Conservation (phyloP, 2,113 vertebrate species). For the Brienomyrus brachyistius region DNA sequence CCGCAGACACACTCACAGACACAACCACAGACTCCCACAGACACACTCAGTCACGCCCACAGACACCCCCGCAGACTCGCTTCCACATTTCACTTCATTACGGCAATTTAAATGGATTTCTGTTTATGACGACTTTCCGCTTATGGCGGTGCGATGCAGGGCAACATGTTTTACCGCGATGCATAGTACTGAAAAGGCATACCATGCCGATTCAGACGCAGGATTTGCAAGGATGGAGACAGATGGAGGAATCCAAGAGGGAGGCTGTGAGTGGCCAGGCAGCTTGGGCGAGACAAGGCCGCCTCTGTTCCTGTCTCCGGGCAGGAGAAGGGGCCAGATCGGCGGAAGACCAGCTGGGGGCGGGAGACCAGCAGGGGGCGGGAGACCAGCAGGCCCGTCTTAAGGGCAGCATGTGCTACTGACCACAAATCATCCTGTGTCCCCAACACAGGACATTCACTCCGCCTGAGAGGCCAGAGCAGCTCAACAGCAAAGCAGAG, state of each 20-base stretch:
- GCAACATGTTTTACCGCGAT: not conserved
- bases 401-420: conserved; percentile 11
- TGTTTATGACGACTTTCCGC: not conserved
- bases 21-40: too few relatives aligned
- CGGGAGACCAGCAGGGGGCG: not conserved
- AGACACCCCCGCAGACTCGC: not conserved
- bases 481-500: not conserved
- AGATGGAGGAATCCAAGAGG: conserved; percentile 1
- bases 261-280: not conserved
- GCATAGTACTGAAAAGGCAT: not conserved
- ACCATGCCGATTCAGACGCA: not conserved
- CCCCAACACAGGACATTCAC: conserved; percentile 6
- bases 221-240: not conserved
- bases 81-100: conserved; percentile 2
- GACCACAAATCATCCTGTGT: not conserved
- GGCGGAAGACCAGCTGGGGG: not conserved
- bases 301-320: not conserved
- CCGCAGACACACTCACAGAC: not conserved
- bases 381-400: conserved; percentile 16
- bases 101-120: not conserved
- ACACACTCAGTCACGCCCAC: too few relatives aligned
- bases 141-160: not conserved
- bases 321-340: not conserved
- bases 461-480: not conserved
- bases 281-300: conserved; percentile 12